Percentiles rank a stretch among this genome's conserved stretches.
phyloP scores from a whole-genome alignment of 2,888 invertebrate species.

The Platycnemis pennipes region DNA sequence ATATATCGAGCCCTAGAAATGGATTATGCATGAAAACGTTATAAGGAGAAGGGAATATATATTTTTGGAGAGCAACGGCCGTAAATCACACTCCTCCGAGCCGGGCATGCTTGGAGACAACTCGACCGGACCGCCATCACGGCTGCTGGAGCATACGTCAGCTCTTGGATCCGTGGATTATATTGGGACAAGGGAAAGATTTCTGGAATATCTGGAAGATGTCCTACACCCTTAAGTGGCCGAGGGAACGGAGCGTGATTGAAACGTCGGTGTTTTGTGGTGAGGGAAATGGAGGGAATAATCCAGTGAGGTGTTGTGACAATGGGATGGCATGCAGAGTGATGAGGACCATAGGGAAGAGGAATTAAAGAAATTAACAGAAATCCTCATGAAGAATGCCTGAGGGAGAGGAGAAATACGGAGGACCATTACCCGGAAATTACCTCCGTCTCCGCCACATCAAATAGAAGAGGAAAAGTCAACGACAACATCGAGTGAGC shows the following conservation, averaged over 20 bases:
- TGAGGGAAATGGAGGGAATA: neutral
- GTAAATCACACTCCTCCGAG: neutral
- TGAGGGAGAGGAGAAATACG: no score
- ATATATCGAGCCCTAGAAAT: no score
- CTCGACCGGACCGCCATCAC: neutral
- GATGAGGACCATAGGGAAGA: no score
- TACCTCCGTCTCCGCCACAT: no score
- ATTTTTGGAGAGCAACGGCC: neutral
- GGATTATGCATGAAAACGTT: neutral
- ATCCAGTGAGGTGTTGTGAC: no score
- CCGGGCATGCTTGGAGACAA: neutral
- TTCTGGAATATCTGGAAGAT: neutral
- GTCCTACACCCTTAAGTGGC: neutral
- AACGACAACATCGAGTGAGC: no score
- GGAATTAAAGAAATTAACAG: no score
- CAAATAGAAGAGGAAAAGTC: no score
- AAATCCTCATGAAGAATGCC: no score
- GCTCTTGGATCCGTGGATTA: neutral
- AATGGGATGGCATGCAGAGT: neutral
- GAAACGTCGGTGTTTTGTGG: neutral
- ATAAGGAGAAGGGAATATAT: neutral
- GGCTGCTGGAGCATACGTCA: neutral
- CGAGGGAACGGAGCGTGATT: neutral
- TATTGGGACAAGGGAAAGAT: neutral
- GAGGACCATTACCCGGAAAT: no score